Conservation (phyloP, 2,888 invertebrate genomes). For the Amiota minor region DNA sequence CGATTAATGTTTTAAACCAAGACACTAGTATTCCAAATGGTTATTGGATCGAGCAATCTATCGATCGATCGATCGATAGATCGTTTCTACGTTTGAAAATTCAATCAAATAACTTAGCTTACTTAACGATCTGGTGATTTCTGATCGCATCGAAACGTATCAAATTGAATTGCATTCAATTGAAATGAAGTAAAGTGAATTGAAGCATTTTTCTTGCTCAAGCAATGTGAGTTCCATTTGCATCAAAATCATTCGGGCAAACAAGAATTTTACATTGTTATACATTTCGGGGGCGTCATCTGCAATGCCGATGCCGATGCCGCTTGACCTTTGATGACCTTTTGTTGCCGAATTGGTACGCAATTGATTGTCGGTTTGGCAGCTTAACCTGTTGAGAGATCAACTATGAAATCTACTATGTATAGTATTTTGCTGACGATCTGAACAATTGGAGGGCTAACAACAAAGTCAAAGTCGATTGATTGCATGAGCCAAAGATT, state of each 20-base stretch:
- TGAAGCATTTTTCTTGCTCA: not conserved
- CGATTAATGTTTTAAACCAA: no score
- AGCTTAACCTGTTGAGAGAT: not conserved
- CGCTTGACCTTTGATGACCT: conserved; percentile 9
- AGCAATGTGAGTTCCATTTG: not conserved
- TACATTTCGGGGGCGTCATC: not conserved
- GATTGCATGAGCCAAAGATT: no score
- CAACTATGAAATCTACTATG: not conserved
- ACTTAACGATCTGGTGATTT: conserved; percentile 1
- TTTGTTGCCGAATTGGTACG: not conserved
- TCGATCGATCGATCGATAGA: not conserved
- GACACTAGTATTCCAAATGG: no score
- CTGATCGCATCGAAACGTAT: no score
- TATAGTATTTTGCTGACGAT: no score
- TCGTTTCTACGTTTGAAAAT: conserved; percentile 14
- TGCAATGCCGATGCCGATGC: not conserved
- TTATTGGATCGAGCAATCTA: not conserved
- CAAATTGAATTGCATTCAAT: no score
- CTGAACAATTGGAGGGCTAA: no score
- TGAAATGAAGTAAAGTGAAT: no score
- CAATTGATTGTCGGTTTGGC: conserved; percentile 10
- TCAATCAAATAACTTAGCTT: conserved; percentile 17
- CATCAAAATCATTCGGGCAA: not conserved
- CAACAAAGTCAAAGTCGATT: no score
- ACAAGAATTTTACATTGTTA: not conserved